Percentiles rank a stretch among this genome's conserved stretches.
These are phyloP conservation scores for Pangasius macronema DNA, from an alignment of 2,797 vertebrate genomes.

Conservation along the genomic window DNA sequence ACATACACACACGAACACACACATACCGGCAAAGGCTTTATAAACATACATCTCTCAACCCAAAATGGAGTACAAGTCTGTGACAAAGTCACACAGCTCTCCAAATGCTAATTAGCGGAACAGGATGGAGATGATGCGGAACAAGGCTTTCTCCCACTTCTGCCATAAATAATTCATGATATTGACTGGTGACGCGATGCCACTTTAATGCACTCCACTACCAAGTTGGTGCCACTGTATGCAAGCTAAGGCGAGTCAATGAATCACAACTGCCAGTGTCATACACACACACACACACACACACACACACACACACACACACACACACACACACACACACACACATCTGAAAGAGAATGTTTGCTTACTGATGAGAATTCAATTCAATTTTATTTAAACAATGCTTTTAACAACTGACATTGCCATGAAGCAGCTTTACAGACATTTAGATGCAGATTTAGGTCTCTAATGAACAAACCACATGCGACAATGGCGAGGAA, in stretches of 20 bases:
- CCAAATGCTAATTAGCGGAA: constrained; percentile 74
- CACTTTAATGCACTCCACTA: constrained; percentile 70
- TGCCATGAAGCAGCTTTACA: not conserved
- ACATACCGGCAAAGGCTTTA: constrained; percentile 24
- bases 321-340: constrained; percentile 35
- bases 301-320: not conserved
- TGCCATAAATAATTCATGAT: constrained; percentile 78
- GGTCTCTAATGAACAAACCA: not conserved
- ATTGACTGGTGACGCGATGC: constrained; percentile 73
- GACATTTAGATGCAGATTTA: not conserved
- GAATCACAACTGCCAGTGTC: constrained; percentile 65
- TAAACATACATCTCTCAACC: constrained; percentile 35
- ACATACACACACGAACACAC: constrained; percentile 18
- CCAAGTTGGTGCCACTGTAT: constrained; percentile 73
- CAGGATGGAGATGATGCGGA: constrained; percentile 75
- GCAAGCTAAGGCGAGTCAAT: constrained; percentile 59
- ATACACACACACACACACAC: not conserved
- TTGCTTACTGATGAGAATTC: constrained; percentile 14
- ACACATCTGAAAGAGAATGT: constrained; percentile 26
- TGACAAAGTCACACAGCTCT: constrained; percentile 67
- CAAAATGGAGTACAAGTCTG: constrained; percentile 55
- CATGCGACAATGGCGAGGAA: not conserved
- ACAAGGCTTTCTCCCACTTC: constrained; percentile 74
- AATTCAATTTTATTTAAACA: not conserved
- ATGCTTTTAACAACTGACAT: not conserved